Evolutionary conservation across 2,797 vertebrate genomes (phyloP).

Genomic region (Protosalanx chinensis): DNA sequence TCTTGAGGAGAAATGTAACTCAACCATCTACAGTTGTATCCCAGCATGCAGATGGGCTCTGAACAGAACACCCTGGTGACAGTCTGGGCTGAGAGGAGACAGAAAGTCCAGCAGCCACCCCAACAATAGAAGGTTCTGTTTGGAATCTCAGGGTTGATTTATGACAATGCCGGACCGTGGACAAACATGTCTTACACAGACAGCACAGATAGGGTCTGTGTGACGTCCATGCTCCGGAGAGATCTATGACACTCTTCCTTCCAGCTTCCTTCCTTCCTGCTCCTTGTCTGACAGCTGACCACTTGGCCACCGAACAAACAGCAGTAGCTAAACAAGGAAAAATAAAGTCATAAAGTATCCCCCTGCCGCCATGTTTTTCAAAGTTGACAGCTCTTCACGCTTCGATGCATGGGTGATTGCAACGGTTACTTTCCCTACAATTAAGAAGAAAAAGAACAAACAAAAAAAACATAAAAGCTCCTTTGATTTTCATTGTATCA

Average conservation of each 20-base stretch:
- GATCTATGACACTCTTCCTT: slow-evolving; percentile 59
- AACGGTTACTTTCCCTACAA: slow-evolving; percentile 28
- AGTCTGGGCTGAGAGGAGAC: too few relatives aligned
- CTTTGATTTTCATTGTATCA: slow-evolving; percentile 35
- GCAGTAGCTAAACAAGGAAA: slow-evolving; percentile 29
- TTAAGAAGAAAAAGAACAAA: slow-evolving; percentile 11
- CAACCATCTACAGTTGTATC: background rate
- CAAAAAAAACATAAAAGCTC: slow-evolving; percentile 30
- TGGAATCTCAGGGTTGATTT: slow-evolving; percentile 9
- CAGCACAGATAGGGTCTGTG: slow-evolving; percentile 47
- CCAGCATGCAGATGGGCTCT: background rate
- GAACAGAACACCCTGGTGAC: background rate
- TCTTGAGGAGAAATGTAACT: background rate
- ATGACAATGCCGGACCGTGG: slow-evolving; percentile 20
- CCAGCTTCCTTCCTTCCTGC: slow-evolving; percentile 57
- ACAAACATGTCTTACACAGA: slow-evolving; percentile 51
- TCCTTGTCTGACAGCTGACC: slow-evolving; percentile 39
- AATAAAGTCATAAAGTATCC: background rate
- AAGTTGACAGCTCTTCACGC: slow-evolving; percentile 30
- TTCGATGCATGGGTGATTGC: slow-evolving; percentile 44
- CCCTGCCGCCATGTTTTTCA: slow-evolving; percentile 22
- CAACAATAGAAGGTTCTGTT: slow-evolving; percentile 5
- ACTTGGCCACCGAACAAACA: slow-evolving; percentile 65
- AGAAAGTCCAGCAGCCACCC: slow-evolving; percentile 7
- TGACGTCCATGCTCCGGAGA: slow-evolving; percentile 59